These are phyloP conservation scores for Actinernus sp. DNA, from an alignment of 92 coral and sea anemone genomes.

Conservation along the genomic window DNA sequence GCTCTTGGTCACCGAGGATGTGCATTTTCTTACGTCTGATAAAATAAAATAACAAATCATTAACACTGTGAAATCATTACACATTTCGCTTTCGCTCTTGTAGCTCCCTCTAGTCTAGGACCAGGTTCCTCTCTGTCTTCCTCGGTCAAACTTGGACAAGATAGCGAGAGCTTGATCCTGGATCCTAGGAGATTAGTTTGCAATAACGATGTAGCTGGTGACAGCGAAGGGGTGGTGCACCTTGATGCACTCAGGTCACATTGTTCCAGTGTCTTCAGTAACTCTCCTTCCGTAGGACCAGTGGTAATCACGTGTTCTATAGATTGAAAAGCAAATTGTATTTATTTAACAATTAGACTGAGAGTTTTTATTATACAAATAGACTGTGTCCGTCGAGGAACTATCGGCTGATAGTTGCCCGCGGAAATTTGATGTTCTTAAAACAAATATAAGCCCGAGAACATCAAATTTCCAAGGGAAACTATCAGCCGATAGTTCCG, in stretches of 20 bases:
- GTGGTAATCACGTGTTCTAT: not conserved
- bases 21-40: no score
- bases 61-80: constrained; percentile 52
- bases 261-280: constrained; percentile 87
- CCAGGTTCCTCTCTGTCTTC: constrained; percentile 80
- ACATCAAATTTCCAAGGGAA: no score
- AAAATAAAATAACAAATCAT: no score
- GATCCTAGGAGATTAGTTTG: constrained; percentile 85
- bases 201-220: constrained; percentile 96
- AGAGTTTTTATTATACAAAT: no score
- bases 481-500: no score
- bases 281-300: constrained; percentile 80
- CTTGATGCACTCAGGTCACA: constrained; percentile 98
- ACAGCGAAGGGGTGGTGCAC: constrained; percentile 94
- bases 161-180: constrained; percentile 81
- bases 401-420: no score
- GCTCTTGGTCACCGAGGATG: no score
- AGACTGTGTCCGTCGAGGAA: no score
- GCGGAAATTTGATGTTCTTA: no score
- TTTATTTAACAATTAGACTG: no score
- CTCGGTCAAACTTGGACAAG: constrained; percentile 91
- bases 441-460: no score
- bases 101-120: not conserved
- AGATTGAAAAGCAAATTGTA: no score
- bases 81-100: not conserved